Evolutionary conservation across 1,140 invertebrate genomes (phyloP).

Genomic region (Pogonus chalceus): DNA sequence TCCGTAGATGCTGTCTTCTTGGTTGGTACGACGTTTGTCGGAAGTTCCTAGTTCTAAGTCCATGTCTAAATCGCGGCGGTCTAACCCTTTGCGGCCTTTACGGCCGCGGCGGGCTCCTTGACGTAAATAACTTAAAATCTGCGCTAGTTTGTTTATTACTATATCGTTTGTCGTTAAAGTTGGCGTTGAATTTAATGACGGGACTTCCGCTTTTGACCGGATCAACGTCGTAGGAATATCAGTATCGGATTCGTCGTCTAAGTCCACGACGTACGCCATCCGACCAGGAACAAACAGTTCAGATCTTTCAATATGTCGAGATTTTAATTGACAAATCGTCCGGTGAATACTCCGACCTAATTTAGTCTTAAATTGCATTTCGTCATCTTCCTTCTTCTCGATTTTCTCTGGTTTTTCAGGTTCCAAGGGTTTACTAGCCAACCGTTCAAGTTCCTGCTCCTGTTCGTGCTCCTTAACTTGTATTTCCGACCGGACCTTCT

Average conservation of each 20-base stretch:
- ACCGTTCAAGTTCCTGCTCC: conserved; percentile 70
- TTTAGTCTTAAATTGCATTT: conserved; percentile 70
- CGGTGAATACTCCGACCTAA: conserved; percentile 68
- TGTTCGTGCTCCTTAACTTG: conserved; percentile 70
- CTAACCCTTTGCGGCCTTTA: conserved; percentile 14
- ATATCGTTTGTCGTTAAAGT: conserved; percentile 89
- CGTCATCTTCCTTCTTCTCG: conserved; percentile 52
- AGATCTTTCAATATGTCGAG: conserved; percentile 68
- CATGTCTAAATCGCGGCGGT: background rate
- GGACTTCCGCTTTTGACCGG: conserved; percentile 89
- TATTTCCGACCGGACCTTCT: conserved; percentile 82
- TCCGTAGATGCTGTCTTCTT: conserved; percentile 83
- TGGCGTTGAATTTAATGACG: conserved; percentile 63
- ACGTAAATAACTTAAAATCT: conserved; percentile 90
- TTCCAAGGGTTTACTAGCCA: conserved; percentile 48
- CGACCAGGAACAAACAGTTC: conserved; percentile 92
- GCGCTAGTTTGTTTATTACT: conserved; percentile 93
- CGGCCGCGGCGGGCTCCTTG: conserved; percentile 43
- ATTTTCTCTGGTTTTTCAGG: conserved; percentile 49
- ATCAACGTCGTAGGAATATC: conserved; percentile 96
- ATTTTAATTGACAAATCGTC: conserved; percentile 52
- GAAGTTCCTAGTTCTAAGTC: background rate
- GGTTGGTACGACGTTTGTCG: conserved; percentile 20
- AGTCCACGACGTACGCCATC: conserved; percentile 96
- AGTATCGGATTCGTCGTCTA: conserved; percentile 80